These are phyloP conservation scores for Thalassoma bifasciatum DNA, from an alignment of 2,113 vertebrate genomes.

Conservation along the genomic window DNA sequence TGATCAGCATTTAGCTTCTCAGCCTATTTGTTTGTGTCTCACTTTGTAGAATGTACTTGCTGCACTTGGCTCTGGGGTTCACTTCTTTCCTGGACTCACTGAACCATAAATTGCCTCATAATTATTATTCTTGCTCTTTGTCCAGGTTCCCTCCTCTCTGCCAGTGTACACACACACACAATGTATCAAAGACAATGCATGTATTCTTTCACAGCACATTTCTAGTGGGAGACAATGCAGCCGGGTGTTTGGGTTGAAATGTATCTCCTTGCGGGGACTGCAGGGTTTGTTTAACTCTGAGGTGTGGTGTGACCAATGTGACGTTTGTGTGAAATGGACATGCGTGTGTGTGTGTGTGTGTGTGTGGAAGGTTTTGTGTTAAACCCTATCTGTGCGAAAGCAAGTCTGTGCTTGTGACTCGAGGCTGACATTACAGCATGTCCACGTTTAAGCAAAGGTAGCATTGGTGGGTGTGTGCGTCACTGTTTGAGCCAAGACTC, in stretches of 20 bases:
- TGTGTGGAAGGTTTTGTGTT: not conserved
- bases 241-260: constrained; percentile 47
- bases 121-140: constrained; percentile 26
- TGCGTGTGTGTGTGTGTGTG: constrained; percentile 2
- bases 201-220: constrained; percentile 52
- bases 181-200: constrained; percentile 51
- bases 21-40: constrained; percentile 60
- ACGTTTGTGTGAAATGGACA: constrained; percentile 23
- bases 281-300: constrained; percentile 51
- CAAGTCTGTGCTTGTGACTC: constrained; percentile 1
- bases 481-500: not conserved
- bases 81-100: constrained; percentile 30
- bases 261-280: constrained; percentile 27
- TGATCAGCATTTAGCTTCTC: constrained; percentile 54
- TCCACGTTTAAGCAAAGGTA: not conserved
- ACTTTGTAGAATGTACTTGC: constrained; percentile 45
- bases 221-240: constrained; percentile 45
- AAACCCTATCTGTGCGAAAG: not conserved
- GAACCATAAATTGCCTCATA: constrained; percentile 35
- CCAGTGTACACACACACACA: constrained; percentile 44
- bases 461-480: constrained; percentile 1
- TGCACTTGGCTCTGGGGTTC: constrained; percentile 28
- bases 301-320: constrained; percentile 26
- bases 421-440: not conserved
- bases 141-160: constrained; percentile 40